Evolutionary conservation across 2,113 vertebrate species (phyloP).

Genomic region (Phyllostomus hastatus): DNA sequence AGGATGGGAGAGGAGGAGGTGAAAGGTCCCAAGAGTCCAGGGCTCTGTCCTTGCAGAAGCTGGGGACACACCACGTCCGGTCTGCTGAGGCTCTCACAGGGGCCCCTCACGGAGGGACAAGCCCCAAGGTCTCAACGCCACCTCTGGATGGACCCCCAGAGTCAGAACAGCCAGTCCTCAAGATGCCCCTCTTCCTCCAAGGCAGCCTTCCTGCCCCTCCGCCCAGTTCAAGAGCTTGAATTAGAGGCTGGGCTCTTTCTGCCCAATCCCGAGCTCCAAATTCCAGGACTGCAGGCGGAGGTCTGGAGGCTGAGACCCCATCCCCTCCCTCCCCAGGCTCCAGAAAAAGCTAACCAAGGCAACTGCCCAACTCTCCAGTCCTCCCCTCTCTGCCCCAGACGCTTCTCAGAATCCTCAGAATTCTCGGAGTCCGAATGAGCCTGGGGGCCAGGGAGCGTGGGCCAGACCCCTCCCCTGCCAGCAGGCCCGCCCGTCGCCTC

Average conservation of each 20-base stretch:
- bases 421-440: background rate
- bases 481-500: no score
- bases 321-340: background rate
- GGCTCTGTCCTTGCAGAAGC: background rate
- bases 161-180: background rate
- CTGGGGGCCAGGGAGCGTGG: background rate
- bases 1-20: background rate
- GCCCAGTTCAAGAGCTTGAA: background rate
- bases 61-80: background rate
- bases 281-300: background rate
- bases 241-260: background rate
- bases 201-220: background rate
- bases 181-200: background rate
- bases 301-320: background rate
- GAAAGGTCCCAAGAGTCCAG: background rate
- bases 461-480: background rate
- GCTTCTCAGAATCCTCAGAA: background rate
- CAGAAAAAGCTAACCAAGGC: background rate
- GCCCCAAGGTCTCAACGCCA: background rate
- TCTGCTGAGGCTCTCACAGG: background rate
- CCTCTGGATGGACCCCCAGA: background rate
- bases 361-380: background rate
- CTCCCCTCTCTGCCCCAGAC: accelerated
- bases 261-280: background rate
- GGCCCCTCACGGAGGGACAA: background rate